Percentiles rank a stretch among this genome's conserved stretches.
phyloP scores from a whole-genome alignment of 1,140 invertebrate genomes.

The Zaprionus taronus region DNA sequence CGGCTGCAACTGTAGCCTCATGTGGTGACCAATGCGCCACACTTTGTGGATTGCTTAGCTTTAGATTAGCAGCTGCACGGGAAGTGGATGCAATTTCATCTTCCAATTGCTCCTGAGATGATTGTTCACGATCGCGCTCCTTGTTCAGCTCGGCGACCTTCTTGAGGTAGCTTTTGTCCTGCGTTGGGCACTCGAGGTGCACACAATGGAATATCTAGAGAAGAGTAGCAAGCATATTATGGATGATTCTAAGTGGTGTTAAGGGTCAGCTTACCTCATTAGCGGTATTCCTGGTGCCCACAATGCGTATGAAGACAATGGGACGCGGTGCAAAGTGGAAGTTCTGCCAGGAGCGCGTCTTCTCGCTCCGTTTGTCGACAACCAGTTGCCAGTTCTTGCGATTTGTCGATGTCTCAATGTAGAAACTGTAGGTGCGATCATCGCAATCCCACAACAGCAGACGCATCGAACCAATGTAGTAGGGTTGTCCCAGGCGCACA shows the following conservation, averaged over 20 bases:
- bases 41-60: not conserved
- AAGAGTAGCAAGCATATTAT: conserved; percentile 8
- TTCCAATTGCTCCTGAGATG: not conserved
- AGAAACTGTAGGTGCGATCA: conserved; percentile 97
- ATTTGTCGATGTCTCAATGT: conserved; percentile 97
- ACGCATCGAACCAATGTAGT: conserved; percentile 95
- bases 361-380: conserved; percentile 87
- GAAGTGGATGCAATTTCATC: conserved; percentile 61
- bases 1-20: not conserved
- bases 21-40: conserved; percentile 14
- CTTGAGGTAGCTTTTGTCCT: conserved; percentile 81
- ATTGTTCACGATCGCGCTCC: conserved; percentile 15
- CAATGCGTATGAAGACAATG: conserved; percentile 97
- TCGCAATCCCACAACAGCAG: conserved; percentile 99
- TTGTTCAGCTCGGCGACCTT: conserved; percentile 51
- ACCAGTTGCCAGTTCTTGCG: conserved; percentile 95
- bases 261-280: conserved; percentile 90
- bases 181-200: conserved; percentile 97
- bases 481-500: conserved; percentile 98
- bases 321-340: conserved; percentile 92
- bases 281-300: conserved; percentile 97
- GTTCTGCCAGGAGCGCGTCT: conserved; percentile 93
- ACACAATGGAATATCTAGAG: conserved; percentile 97
- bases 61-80: conserved; percentile 21
- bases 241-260: not conserved